Evolutionary conservation across 1,140 invertebrate genomes (phyloP), one percentile per base, ranked within the genome.

Genomic region (Drosophila nigrodunni): DNA sequence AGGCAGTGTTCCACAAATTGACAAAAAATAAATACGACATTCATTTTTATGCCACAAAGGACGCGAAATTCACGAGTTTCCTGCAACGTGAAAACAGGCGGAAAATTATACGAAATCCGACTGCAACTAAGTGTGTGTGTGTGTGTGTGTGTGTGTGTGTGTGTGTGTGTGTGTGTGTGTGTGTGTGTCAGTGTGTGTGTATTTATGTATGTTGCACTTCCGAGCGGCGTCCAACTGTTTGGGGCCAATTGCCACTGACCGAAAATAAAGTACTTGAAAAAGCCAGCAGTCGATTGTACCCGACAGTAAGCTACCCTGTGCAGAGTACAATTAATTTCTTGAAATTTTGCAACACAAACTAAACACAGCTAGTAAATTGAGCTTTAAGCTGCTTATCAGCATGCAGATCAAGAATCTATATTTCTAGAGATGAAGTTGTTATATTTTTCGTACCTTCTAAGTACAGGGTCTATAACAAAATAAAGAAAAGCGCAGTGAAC

Each of bases 181-280:
- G 58, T 15, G 18, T 30, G 25, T 43, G 30, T 47, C 30, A 35
- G 21, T 41, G 35, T 59, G 35, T 39, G 55, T 59, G 41, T 37
- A 30, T 43, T 37, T 43, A 3, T 44, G 39, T 50, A 41, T 35
- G 55, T 18, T 57, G 61, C 58, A 57, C 73, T 85, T 77, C 70
- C 70, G 74, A 37, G 30, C 77, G 77, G 34, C 55, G 57, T 18
- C 73, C 61, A 66, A 71, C 25, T 59, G 77, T 55, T 70, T 58
- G 60, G 58, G 76, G 82, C 82, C 82, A 86, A 86, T 86, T 86
- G 82, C 82, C 82, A 78, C 82, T 86, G 82, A 86, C 82, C 82
- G 82, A 86, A 87, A 87, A 86, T 30, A 30, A 30, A 30, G 4
- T 30, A 30, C 25, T 30, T 30, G 25, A 30, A 30, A 30, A 30